Evolutionary conservation across 2,113 vertebrate species (phyloP), one percentile per base, ranked within the genome.

Genomic region (Trogon melanurus): DNA sequence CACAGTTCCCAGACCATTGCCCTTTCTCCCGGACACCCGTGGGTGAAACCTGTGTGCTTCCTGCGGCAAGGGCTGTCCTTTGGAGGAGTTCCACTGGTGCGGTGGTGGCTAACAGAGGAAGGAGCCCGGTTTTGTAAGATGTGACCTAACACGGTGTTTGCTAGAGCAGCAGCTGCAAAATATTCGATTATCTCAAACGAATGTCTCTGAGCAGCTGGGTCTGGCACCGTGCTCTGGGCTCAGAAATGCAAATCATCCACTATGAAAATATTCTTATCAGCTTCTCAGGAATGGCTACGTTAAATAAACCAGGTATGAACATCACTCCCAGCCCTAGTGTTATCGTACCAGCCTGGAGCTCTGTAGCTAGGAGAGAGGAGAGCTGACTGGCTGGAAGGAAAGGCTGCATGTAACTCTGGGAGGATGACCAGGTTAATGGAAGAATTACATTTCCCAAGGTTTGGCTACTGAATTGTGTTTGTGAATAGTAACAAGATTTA

Each of bases 241-340:
- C 86, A 83, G 72, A 85, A 95, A 90, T 60, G 56, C 76, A 92
- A 84, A 66, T 64, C 30, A 19, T 25, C 70, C 78, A 22, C 70
- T 75, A 23, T 45, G 87, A 75, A 91, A 76, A 70, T 82, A 75
- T 3, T 60, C 56, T 50, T 79, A 76, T 66, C n/a, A 7, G 78
- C 48, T 73, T 72, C 67, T 72, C 11, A 32, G 84, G 66, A 78
- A 76, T 26, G n/a, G 62, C 50, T 65, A 5, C 0, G 0, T 79
- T 75, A 82, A 86, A n/a, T 82, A 70, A 71, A 75, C 6, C 3
- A 6, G 56, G 27, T 45, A 50, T 64, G 50, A 79, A 41, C 34
- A 18, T 41, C 27, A 10, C 22, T 87, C 32, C 32, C 23, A 41
- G 47, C 32, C 47, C 18, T 26, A 10, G 47, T 30, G 47, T 61